A percentile compares a stretch with the other conserved stretches of the same genome.
Evolutionary conservation across 2,888 invertebrate species (phyloP).

Genomic region (Ophioninae sp.): DNA sequence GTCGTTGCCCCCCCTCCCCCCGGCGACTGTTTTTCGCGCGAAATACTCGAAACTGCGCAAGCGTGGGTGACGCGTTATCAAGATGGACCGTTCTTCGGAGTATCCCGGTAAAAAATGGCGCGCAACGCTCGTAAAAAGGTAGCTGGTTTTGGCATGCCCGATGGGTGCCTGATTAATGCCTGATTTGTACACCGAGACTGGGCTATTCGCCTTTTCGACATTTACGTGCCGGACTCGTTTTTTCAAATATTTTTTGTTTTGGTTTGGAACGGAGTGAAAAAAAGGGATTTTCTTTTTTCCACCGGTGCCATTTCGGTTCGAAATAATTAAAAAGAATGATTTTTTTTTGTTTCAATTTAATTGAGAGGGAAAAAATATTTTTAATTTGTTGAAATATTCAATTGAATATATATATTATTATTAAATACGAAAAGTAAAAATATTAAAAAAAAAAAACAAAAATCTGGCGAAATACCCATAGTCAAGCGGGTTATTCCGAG

Average conservation of each 20-base stretch:
- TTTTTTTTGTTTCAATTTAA: neutral
- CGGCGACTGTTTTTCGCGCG: neutral
- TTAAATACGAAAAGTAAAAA: neutral
- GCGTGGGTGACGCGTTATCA: slow-evolving; percentile 9
- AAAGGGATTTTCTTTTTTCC: too few species aligned
- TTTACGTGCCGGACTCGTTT: too few species aligned
- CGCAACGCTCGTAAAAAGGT: slow-evolving; percentile 14
- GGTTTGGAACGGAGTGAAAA: too few species aligned
- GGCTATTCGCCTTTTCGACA: slow-evolving; percentile 8
- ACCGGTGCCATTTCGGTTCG: too few species aligned
- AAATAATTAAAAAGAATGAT: neutral
- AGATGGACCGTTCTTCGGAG: slow-evolving; percentile 7
- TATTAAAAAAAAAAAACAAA: neutral
- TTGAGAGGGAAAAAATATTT: too few species aligned
- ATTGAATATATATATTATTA: too few species aligned
- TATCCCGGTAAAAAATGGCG: slow-evolving; percentile 32
- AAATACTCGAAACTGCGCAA: neutral
- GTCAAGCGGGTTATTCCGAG: slow-evolving; percentile 84
- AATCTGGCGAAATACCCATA: slow-evolving; percentile 81
- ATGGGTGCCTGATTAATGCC: slow-evolving; percentile 11
- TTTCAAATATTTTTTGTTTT: too few species aligned
- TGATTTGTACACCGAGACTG: slow-evolving; percentile 5
- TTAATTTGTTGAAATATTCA: too few species aligned
- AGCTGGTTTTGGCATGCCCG: slow-evolving; percentile 14
- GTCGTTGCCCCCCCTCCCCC: neutral